A percentile compares a stretch with the other conserved stretches of the same genome.
These are phyloP conservation scores for Nemotelus pantherinus DNA, from an alignment of 2,888 invertebrate species.

Conservation along the genomic window DNA sequence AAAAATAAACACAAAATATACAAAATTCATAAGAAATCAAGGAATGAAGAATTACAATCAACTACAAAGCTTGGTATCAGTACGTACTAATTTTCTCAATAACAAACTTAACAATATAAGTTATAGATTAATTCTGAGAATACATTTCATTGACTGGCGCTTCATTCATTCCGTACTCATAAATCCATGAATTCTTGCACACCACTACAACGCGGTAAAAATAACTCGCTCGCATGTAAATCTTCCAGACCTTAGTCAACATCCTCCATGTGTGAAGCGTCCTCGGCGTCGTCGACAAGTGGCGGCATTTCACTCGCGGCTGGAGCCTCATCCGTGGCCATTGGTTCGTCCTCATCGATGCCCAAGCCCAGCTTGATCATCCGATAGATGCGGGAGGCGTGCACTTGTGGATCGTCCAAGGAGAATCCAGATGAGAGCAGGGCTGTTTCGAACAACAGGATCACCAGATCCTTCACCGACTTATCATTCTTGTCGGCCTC, in stretches of 20 bases:
- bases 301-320: conserved; percentile 79
- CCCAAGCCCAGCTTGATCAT: conserved; percentile 99
- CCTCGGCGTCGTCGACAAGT: conserved; percentile 88
- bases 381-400: conserved; percentile 94
- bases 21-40: conserved; percentile 32
- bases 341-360: conserved; percentile 93
- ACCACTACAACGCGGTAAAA: conserved; percentile 45
- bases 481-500: conserved; percentile 98
- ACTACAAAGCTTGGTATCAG: not conserved
- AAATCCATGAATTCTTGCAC: conserved; percentile 33
- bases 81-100: conserved; percentile 10
- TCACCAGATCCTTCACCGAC: conserved; percentile 96
- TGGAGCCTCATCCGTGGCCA: conserved; percentile 75
- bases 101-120: not conserved
- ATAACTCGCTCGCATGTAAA: not conserved
- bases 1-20: conserved; percentile 13
- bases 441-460: conserved; percentile 94
- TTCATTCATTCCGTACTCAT: not conserved
- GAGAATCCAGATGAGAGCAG: conserved; percentile 96
- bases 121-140: not conserved
- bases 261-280: conserved; percentile 98
- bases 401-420: conserved; percentile 93
- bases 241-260: conserved; percentile 81
- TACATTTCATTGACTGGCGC: not conserved
- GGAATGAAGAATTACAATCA: conserved; percentile 26